These are phyloP conservation scores for Hydrozoanthus gracilis DNA, from an alignment of 92 coral and sea anemone species.

Conservation along the genomic window DNA sequence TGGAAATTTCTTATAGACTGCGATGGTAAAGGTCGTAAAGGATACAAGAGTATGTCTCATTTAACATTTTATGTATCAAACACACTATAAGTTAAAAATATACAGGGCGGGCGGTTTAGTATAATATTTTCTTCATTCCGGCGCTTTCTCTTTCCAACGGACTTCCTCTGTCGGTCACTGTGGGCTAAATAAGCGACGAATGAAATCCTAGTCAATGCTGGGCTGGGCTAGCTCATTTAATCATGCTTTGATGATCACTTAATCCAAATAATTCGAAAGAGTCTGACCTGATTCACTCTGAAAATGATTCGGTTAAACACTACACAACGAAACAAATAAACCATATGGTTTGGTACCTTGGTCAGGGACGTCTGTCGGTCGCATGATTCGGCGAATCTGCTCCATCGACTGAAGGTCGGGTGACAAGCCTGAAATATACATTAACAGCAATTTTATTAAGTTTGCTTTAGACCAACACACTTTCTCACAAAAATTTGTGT, in stretches of 20 bases:
- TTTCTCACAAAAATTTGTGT: not conserved
- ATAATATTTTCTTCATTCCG: not conserved
- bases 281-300: not conserved
- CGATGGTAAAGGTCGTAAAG: too few relatives aligned
- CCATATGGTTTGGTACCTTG: slow-evolving; percentile 74
- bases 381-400: slow-evolving; percentile 97
- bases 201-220: not conserved
- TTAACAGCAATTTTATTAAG: not conserved
- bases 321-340: not conserved
- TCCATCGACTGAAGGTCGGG: slow-evolving; percentile 99
- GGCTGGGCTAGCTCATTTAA: slow-evolving; percentile 32
- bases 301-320: not conserved
- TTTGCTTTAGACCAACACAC: not conserved
- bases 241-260: slow-evolving; percentile 5
- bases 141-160: not conserved
- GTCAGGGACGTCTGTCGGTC: slow-evolving; percentile 99
- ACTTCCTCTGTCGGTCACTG: not conserved
- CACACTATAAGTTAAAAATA: not conserved
- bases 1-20: not conserved
- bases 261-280: not conserved
- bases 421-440: slow-evolving; percentile 76
- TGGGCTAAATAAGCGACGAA: not conserved
- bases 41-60: too few relatives aligned
- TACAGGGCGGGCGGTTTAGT: not conserved
- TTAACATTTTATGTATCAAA: too few relatives aligned